Percentiles rank a stretch among this genome's conserved stretches.
Conservation (phyloP, 2,888 invertebrate genomes). For the Hyposoter didymator region DNA sequence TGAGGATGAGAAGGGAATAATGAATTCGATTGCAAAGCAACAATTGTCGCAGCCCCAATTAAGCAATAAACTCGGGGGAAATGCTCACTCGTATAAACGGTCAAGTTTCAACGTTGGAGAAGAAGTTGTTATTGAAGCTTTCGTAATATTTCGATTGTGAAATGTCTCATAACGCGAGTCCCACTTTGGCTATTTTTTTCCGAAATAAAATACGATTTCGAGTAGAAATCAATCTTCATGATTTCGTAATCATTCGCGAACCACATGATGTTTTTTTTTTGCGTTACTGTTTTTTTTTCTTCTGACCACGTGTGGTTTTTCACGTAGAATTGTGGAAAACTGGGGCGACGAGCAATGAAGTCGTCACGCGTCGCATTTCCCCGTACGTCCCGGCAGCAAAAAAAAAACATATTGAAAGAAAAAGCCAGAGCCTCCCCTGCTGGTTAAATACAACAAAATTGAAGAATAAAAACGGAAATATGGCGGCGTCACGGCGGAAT, state of each 20-base stretch:
- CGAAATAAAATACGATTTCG: conserved; percentile 1
- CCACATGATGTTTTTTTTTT: background rate
- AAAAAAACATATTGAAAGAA: conserved; percentile 16
- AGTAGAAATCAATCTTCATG: background rate
- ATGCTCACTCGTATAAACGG: background rate
- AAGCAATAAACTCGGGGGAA: conserved; percentile 45
- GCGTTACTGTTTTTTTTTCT: background rate
- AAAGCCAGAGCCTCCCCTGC: background rate
- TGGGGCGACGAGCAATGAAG: background rate
- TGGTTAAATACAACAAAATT: conserved; percentile 49
- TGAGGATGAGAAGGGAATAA: conserved; percentile 22
- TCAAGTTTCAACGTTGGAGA: conserved; percentile 27
- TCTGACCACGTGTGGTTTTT: background rate
- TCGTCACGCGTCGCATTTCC: conserved; percentile 43
- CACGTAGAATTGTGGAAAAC: background rate
- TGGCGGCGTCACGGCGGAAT: conserved; percentile 38
- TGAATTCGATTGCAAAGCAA: conserved; percentile 60
- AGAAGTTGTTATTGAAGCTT: background rate
- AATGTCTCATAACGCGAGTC: conserved; percentile 50
- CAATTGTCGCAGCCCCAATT: conserved; percentile 55
- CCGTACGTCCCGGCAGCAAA: conserved; percentile 9
- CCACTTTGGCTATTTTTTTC: conserved; percentile 18
- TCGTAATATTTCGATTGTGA: conserved; percentile 53
- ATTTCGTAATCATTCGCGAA: background rate
- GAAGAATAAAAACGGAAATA: conserved; percentile 13